Percentiles rank a stretch among this genome's conserved stretches.
These are phyloP conservation scores for Coturnix japonica DNA, from an alignment of 2,113 vertebrate genomes.

Conservation along the genomic window DNA sequence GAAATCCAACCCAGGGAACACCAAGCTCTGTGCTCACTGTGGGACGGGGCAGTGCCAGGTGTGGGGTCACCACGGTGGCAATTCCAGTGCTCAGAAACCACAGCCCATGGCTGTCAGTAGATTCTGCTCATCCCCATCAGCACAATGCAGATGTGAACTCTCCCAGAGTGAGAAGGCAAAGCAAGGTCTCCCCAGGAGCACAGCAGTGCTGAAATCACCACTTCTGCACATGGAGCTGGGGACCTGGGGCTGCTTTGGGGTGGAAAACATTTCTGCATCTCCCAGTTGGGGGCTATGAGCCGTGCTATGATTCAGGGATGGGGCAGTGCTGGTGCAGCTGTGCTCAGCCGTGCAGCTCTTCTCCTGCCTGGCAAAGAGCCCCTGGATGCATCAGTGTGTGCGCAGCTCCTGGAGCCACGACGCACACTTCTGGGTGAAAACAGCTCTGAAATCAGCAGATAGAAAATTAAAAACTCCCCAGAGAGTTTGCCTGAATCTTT, in stretches of 20 bases:
- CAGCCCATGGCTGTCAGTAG: neutral
- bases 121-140: neutral
- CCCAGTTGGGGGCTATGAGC: neutral
- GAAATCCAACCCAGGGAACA: neutral
- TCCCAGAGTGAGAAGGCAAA: neutral
- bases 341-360: neutral
- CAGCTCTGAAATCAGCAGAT: neutral
- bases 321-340: fast-evolving
- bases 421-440: neutral
- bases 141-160: neutral
- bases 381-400: neutral
- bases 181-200: neutral
- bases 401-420: neutral
- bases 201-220: neutral
- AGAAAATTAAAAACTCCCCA: conserved; percentile 1
- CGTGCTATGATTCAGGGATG: fast-evolving
- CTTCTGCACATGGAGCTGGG: neutral
- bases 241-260: neutral
- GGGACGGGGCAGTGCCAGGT: neutral
- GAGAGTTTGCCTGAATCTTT: neutral
- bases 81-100: neutral
- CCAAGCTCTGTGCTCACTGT: neutral
- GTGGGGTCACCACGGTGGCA: neutral
- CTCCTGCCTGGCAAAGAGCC: neutral
- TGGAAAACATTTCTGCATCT: neutral